Evolutionary conservation across 1,140 invertebrate species (phyloP).

Genomic region (Philaenus spumarius): DNA sequence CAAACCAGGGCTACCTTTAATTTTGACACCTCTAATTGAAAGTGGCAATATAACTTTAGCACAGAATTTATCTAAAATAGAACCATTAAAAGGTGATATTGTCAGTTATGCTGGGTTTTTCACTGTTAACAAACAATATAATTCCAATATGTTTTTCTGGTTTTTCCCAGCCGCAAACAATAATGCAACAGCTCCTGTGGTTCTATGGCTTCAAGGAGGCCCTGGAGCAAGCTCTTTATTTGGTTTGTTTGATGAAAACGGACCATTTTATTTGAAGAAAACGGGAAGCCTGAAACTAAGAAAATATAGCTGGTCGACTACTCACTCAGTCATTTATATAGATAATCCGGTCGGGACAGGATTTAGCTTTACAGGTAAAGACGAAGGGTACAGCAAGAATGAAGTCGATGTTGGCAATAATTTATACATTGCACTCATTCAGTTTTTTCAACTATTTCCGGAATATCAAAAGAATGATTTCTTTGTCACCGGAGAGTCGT

Average conservation of each 20-base stretch:
- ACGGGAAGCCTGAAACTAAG: constrained; percentile 43
- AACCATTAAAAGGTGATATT: constrained; percentile 10
- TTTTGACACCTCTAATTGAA: constrained; percentile 25
- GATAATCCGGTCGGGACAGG: constrained; percentile 84
- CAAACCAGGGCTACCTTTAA: constrained; percentile 19
- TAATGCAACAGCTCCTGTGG: constrained; percentile 48
- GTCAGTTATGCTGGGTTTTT: constrained; percentile 56
- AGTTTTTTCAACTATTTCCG: constrained; percentile 67
- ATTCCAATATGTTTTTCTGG: constrained; percentile 68
- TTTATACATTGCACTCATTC: constrained; percentile 31
- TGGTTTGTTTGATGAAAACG: constrained; percentile 62
- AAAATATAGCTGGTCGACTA: constrained; percentile 65
- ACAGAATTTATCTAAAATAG: constrained; percentile 16
- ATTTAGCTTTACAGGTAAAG: constrained; percentile 59
- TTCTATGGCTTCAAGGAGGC: constrained; percentile 71
- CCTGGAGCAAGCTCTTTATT: constrained; percentile 63
- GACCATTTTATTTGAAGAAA: constrained; percentile 12
- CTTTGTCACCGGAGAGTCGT: constrained; percentile 79
- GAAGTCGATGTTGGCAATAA: constrained; percentile 45
- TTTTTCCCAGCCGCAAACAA: constrained; percentile 57
- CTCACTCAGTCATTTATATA: constrained; percentile 72
- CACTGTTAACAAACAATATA: constrained; percentile 56
- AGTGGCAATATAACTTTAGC: constrained; percentile 15
- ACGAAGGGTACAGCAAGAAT: constrained; percentile 44
- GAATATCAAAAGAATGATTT: constrained; percentile 58